A percentile compares a stretch with the other conserved stretches of the same genome.
Conservation (phyloP, 2,797 vertebrate genomes). For the Enteromius fasciolatus region DNA sequence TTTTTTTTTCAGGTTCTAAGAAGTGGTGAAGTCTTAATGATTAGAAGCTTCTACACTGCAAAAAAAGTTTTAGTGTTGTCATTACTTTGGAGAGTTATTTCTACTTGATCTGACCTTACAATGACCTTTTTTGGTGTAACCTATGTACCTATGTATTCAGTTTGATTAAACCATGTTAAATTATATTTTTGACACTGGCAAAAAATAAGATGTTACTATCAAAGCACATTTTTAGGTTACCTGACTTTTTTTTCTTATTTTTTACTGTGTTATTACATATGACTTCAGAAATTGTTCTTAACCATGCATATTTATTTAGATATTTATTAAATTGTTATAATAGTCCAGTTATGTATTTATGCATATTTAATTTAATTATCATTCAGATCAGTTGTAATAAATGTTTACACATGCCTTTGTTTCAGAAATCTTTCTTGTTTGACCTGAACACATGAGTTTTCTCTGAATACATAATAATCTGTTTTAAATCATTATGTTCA, state of each 20-base stretch:
- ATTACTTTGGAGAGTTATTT: neutral
- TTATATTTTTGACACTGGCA: neutral
- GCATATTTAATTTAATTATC: slow-evolving; percentile 32
- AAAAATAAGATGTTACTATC: neutral
- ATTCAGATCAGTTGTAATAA: slow-evolving; percentile 67
- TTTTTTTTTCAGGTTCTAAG: slow-evolving; percentile 74
- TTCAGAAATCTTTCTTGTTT: neutral
- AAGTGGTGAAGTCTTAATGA: slow-evolving; percentile 74
- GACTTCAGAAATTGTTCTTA: slow-evolving; percentile 62
- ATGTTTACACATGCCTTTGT: slow-evolving; percentile 67
- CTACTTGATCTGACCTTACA: neutral
- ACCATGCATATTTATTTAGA: slow-evolving; percentile 75
- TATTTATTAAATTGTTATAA: slow-evolving; percentile 75
- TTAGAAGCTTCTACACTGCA: slow-evolving; percentile 53
- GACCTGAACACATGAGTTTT: neutral
- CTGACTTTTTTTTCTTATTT: neutral
- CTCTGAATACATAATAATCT: neutral
- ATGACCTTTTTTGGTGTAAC: neutral
- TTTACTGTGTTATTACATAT: slow-evolving; percentile 48
- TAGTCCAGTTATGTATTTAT: slow-evolving; percentile 65
- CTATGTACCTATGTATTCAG: slow-evolving; percentile 8
- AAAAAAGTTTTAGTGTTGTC: neutral
- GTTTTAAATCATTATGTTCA: neutral
- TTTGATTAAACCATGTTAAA: neutral
- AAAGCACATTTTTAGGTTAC: slow-evolving; percentile 1